phyloP scores from a whole-genome alignment of 2,113 vertebrate genomes.

The Lagopus leucura region DNA sequence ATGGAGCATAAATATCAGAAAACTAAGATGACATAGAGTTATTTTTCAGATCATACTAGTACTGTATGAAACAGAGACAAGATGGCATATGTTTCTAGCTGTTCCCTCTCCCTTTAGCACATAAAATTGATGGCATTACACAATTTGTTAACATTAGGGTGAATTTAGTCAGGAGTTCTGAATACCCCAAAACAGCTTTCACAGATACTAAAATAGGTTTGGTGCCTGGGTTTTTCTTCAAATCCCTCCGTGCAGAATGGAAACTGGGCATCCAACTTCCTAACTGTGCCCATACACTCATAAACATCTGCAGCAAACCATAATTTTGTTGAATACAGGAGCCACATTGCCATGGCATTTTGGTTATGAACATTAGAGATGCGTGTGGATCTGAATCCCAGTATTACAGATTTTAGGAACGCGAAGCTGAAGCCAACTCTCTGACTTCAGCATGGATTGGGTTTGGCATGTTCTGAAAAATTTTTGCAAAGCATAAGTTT shows the following conservation, averaged over 20 bases:
- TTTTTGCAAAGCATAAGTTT: background rate
- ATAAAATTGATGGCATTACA: background rate
- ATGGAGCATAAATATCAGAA: slow-evolving; percentile 17
- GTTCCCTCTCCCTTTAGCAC: background rate
- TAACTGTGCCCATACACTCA: slow-evolving; percentile 35
- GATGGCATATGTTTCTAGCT: slow-evolving; percentile 49
- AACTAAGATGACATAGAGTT: slow-evolving; percentile 11
- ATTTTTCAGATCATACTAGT: background rate
- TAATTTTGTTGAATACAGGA: slow-evolving; percentile 42
- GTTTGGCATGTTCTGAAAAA: background rate
- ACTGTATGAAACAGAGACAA: slow-evolving; percentile 29
- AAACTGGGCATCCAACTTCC: slow-evolving; percentile 54
- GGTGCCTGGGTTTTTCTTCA: slow-evolving; percentile 56
- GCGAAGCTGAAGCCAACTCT: slow-evolving; percentile 7
- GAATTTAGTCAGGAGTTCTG: slow-evolving; percentile 39
- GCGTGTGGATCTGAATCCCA: slow-evolving; percentile 39
- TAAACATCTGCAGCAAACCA: slow-evolving; percentile 55
- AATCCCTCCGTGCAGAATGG: slow-evolving; percentile 23
- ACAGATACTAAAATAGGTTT: slow-evolving; percentile 18
- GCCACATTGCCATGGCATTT: slow-evolving; percentile 43
- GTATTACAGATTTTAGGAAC: background rate
- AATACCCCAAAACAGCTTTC: slow-evolving; percentile 56
- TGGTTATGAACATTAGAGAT: slow-evolving; percentile 38
- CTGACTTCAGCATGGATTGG: background rate
- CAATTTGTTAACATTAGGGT: slow-evolving; percentile 35